Percentiles rank a stretch among this genome's conserved stretches.
phyloP scores from a whole-genome alignment of 2,113 vertebrate species.

The Oryzias woworae region DNA sequence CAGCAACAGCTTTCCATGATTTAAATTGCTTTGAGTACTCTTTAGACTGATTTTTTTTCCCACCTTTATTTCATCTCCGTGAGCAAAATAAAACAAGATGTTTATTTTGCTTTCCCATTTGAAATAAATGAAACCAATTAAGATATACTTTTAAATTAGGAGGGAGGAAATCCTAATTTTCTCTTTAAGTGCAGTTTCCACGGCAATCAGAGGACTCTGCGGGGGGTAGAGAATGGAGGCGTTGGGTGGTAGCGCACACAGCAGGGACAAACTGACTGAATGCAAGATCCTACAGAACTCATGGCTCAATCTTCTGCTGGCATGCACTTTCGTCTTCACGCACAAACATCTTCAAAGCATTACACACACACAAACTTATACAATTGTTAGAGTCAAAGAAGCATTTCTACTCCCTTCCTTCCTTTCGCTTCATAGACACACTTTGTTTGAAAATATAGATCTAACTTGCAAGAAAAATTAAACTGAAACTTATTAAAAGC shows the following conservation, averaged over 20 bases:
- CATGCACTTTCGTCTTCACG: slow-evolving; percentile 39
- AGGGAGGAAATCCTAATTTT: slow-evolving; percentile 77
- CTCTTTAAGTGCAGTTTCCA: slow-evolving; percentile 78
- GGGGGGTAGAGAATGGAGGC: slow-evolving; percentile 70
- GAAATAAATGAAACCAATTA: slow-evolving; percentile 78
- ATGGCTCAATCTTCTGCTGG: slow-evolving; percentile 56
- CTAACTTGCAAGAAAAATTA: too few species aligned
- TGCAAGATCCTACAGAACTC: slow-evolving; percentile 62
- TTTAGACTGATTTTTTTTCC: slow-evolving; percentile 30
- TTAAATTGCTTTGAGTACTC: slow-evolving; percentile 22
- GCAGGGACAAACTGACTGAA: slow-evolving; percentile 67
- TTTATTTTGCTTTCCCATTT: slow-evolving; percentile 68
- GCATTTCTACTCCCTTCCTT: too few species aligned
- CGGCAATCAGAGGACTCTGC: slow-evolving; percentile 74
- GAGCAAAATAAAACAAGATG: slow-evolving; percentile 55
- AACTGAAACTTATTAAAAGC: too few species aligned
- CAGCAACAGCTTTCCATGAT: slow-evolving; percentile 9
- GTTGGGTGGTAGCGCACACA: slow-evolving; percentile 70
- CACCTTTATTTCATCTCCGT: slow-evolving; percentile 30
- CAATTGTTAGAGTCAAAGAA: neutral
- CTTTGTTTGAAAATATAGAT: too few species aligned
- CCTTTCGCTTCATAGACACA: too few species aligned
- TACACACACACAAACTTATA: slow-evolving; percentile 21
- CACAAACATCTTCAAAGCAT: slow-evolving; percentile 25
- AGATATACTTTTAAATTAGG: slow-evolving; percentile 72